Conservation (phyloP, 2,888 invertebrate genomes). For the Xanthia togata region DNA sequence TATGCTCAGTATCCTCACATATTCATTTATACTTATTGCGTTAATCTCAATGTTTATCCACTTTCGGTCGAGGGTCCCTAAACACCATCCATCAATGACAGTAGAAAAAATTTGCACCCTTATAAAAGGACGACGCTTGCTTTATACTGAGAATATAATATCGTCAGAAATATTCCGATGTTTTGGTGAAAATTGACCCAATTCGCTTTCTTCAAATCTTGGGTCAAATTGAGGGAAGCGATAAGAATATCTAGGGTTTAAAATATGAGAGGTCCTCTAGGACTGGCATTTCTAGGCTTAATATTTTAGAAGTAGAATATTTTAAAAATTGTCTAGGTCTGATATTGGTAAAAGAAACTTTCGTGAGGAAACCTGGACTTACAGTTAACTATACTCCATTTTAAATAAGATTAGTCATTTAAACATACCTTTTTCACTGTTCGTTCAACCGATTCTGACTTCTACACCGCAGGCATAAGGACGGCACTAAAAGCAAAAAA, state of each 20-base stretch:
- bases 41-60: conserved; percentile 61
- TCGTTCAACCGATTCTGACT: too few species aligned
- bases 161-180: conserved; percentile 56
- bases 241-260: conserved; percentile 23
- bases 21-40: conserved; percentile 14
- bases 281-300: conserved; percentile 5
- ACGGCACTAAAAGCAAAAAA: too few species aligned
- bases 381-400: too few species aligned
- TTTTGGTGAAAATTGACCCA: conserved; percentile 57
- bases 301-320: conserved; percentile 1
- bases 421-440: too few species aligned
- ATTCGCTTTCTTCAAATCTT: conserved; percentile 29
- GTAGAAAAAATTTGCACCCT: conserved; percentile 71
- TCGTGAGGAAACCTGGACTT: too few species aligned
- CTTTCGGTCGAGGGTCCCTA: conserved; percentile 50
- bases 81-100: conserved; percentile 81
- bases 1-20: neutral
- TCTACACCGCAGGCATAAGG: too few species aligned
- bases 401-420: too few species aligned
- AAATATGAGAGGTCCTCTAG: conserved; percentile 12
- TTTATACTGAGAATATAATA: conserved; percentile 64
- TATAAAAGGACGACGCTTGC: conserved; percentile 59
- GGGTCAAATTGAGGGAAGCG: conserved; percentile 27
- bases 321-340: neutral
- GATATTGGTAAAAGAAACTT: too few species aligned